These are phyloP conservation scores for Tubiluchus corallicola DNA, from an alignment of 2,888 invertebrate species.

Conservation along the genomic window DNA sequence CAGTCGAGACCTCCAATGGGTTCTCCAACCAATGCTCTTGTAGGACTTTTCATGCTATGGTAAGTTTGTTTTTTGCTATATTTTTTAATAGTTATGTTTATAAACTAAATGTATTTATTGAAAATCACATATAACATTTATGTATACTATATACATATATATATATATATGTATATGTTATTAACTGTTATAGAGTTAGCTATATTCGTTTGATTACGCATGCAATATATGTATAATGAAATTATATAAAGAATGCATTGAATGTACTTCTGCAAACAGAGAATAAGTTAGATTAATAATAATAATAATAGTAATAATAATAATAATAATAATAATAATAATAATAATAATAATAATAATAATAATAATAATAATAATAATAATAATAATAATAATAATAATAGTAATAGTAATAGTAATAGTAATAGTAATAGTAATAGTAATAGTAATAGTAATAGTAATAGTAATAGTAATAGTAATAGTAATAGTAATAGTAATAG, in stretches of 20 bases:
- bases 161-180: too few relatives aligned
- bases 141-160: too few relatives aligned
- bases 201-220: too few relatives aligned
- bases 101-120: too few relatives aligned
- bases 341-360: background rate
- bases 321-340: conserved; percentile 5
- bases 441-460: background rate
- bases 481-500: too few relatives aligned
- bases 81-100: too few relatives aligned
- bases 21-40: conserved; percentile 66
- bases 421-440: background rate
- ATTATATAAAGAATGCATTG: too few relatives aligned
- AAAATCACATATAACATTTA: too few relatives aligned
- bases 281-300: background rate
- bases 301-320: conserved; percentile 2
- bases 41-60: conserved; percentile 4
- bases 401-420: conserved; percentile 1
- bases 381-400: background rate
- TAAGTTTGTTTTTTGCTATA: too few relatives aligned
- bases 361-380: background rate
- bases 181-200: too few relatives aligned
- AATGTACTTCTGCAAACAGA: too few relatives aligned
- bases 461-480: background rate
- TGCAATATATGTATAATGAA: too few relatives aligned
- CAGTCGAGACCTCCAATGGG: conserved; percentile 59